phyloP scores from a whole-genome alignment of 2,888 invertebrate genomes.

The Chrysina gloriosa region DNA sequence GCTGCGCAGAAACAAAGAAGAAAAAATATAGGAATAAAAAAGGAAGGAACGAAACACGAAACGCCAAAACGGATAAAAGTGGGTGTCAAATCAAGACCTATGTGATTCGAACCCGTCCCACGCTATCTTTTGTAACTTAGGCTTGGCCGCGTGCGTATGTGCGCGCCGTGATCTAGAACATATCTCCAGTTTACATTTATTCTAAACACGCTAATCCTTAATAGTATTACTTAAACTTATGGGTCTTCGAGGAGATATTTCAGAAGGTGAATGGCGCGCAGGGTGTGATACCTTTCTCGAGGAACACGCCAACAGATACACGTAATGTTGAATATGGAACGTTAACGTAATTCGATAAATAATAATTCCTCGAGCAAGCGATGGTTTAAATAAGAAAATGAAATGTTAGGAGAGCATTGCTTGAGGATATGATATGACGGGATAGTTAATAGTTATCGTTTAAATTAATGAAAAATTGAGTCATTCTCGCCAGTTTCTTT shows the following conservation, averaged over 20 bases:
- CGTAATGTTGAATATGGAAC: too few species aligned
- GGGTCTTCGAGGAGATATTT: not conserved
- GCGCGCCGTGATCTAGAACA: constrained; percentile 21
- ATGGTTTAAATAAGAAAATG: too few species aligned
- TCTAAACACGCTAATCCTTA: constrained; percentile 35
- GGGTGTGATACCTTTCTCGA: too few species aligned
- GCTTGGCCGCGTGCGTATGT: constrained; percentile 43
- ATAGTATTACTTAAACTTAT: constrained; percentile 29
- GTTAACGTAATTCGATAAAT: too few species aligned
- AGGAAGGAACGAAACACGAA: not conserved
- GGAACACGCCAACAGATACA: too few species aligned
- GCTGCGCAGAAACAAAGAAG: constrained; percentile 19
- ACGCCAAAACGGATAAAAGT: constrained; percentile 39
- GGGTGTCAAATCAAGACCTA: constrained; percentile 49
- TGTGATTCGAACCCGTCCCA: constrained; percentile 46
- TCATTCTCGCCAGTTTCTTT: too few species aligned
- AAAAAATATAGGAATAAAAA: constrained; percentile 13
- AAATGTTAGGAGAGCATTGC: too few species aligned
- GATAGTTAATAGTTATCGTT: too few species aligned
- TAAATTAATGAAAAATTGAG: too few species aligned
- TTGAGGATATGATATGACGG: too few species aligned
- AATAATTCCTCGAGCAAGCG: too few species aligned
- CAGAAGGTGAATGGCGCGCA: not conserved
- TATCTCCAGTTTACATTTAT: constrained; percentile 22
- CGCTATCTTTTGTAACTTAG: constrained; percentile 49